These are phyloP conservation scores for Dichetophora obliterata DNA, from an alignment of 2,888 invertebrate species.

Conservation along the genomic window DNA sequence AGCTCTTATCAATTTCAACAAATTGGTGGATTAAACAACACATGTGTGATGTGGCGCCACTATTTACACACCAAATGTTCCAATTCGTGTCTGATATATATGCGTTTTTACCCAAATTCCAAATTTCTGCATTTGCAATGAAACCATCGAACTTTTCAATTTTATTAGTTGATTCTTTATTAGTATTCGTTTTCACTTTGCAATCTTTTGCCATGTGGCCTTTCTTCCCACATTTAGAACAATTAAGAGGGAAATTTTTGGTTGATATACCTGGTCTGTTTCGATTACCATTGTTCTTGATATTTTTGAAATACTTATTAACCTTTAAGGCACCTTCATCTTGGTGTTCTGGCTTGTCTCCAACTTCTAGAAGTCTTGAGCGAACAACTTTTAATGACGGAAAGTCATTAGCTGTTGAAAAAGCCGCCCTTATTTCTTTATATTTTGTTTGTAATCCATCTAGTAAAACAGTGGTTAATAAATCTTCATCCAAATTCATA, in stretches of 20 bases:
- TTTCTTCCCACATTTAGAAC: conserved; percentile 34
- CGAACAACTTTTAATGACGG: neutral
- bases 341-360: neutral
- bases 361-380: neutral
- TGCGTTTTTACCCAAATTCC: neutral
- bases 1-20: neutral
- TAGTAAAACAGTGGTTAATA: conserved; percentile 36
- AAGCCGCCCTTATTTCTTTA: conserved; percentile 39
- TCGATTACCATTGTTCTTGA: neutral
- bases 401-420: conserved; percentile 40
- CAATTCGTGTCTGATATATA: neutral
- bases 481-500: too few relatives aligned
- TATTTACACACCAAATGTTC: conserved; percentile 17
- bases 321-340: neutral
- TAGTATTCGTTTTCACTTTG: conserved; percentile 9
- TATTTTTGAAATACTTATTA: neutral
- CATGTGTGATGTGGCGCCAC: conserved; percentile 37
- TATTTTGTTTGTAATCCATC: conserved; percentile 13
- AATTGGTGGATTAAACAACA: neutral
- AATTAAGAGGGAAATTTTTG: conserved; percentile 27
- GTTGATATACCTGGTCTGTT: neutral
- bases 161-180: conserved; percentile 1
- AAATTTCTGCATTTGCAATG: conserved; percentile 5
- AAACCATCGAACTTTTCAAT: conserved; percentile 10
- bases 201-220: too few relatives aligned